Percentiles rank a stretch among this genome's conserved stretches.
These are phyloP conservation scores for Temnopleurus reevesii DNA, from an alignment of 53 echinoderm and acorn worm genomes.

Conservation along the genomic window DNA sequence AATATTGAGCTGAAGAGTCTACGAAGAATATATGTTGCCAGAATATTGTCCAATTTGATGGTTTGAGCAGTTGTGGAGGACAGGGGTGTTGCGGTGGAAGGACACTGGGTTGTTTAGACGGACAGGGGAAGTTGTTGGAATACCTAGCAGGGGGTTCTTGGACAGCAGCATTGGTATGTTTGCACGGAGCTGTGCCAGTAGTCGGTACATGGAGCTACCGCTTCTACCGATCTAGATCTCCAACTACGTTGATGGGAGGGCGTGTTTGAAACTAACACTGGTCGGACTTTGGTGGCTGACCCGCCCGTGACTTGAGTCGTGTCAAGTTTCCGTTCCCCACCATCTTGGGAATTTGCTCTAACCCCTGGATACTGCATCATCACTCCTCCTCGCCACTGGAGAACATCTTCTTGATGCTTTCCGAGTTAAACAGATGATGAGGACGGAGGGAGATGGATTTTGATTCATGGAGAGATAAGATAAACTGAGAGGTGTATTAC, in stretches of 20 bases:
- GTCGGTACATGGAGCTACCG: too few species aligned
- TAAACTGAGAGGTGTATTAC: too few species aligned
- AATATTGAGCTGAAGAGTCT: not conserved
- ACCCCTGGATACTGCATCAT: not conserved
- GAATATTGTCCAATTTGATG: slow-evolving; percentile 4
- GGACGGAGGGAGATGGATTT: too few species aligned
- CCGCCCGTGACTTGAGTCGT: not conserved
- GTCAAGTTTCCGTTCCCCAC: slow-evolving; percentile 3
- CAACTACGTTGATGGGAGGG: slow-evolving; percentile 15
- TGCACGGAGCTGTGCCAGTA: not conserved
- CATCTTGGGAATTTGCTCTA: not conserved
- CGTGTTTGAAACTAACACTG: not conserved
- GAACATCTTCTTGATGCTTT: not conserved
- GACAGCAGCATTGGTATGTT: not conserved
- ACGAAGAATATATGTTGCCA: not conserved
- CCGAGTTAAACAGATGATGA: too few species aligned
- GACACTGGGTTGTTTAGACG: not conserved
- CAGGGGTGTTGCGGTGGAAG: too few species aligned
- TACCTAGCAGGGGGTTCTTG: not conserved
- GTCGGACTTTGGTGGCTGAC: not conserved
- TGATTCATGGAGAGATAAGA: too few species aligned
- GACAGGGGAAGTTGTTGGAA: not conserved
- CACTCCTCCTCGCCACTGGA: not conserved
- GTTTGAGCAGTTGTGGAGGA: slow-evolving; percentile 13
- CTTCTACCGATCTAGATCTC: slow-evolving; percentile 9